Evolutionary conservation across 2,888 invertebrate species (phyloP), one percentile per base, ranked within the genome.

Genomic region (Idaea dimidiata): DNA sequence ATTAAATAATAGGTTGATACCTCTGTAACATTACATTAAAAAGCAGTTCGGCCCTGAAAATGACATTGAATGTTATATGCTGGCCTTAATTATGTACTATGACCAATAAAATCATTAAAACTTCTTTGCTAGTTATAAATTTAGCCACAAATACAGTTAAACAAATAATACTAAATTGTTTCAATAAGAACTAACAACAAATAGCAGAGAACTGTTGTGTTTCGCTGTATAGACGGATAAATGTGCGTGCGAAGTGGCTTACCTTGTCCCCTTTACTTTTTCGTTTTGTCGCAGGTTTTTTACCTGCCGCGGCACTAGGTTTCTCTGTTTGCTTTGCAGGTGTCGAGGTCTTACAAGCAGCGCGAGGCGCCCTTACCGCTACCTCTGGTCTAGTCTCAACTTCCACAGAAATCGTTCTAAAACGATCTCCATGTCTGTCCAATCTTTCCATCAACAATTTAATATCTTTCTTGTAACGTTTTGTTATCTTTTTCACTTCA

Each of bases 361-460:
- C 73, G 14, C 86, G 84, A 24, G 80, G 75, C 1, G 81, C 72
- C 59, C 79, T 78, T 1, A 77, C 71, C 54, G 78, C 81, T 69
- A 81, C 72, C 67, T 87, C 87, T 3, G 90, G 83, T 71, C 89
- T 89, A 10, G 87, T 81, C 14, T 93, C 93, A 56, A 94, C 91
- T 70, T 94, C 95, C 79, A 95, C 88, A 7, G 94, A 91, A 54
- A 93, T 92, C 65, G 93, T 94, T 68, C 95, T 89, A 93, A 95
- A 96, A 59, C 93, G 94, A 86, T 96, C 96, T 55, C 94, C 95
- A 87, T 96, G 94, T 69, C 92, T 93, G 80, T 95, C 95, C 69
- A 96, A 86, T 63, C 95, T 93, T 72, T 95, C 94, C 72, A 95
- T 94, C 72, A 96, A 85, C 78, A 95, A 93, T 80, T 94, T 94